phyloP scores from a whole-genome alignment of 2,113 vertebrate genomes.

The Pterocles gutturalis region DNA sequence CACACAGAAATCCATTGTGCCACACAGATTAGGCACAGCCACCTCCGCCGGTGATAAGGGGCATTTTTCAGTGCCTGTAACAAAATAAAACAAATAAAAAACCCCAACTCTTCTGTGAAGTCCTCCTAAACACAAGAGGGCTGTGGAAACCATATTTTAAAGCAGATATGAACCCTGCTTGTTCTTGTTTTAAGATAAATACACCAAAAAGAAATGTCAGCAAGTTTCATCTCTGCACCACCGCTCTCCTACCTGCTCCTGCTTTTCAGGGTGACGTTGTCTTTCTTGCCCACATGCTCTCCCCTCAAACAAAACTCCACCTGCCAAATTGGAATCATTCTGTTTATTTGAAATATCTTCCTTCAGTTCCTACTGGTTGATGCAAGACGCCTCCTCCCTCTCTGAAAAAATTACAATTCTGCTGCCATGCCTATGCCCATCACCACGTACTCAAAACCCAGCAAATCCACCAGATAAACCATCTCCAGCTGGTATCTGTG shows the following conservation, averaged over 20 bases:
- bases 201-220: not conserved
- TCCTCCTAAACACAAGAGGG: not conserved
- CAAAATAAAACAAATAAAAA: not conserved
- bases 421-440: not conserved
- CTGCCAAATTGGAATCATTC: not conserved
- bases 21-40: not conserved
- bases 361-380: not conserved
- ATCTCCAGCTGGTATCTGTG: not conserved
- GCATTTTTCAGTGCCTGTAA: not conserved
- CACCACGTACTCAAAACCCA: not conserved
- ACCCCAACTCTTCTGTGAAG: not conserved
- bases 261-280: not conserved
- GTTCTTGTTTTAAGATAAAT: not conserved
- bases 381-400: not conserved
- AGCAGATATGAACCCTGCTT: not conserved
- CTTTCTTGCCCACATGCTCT: not conserved
- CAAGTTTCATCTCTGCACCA: not conserved
- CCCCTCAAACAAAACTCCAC: not conserved
- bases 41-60: not conserved
- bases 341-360: not conserved
- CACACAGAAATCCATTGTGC: not conserved
- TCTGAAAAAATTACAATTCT: not conserved
- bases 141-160: not conserved
- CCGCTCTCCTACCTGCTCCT: not conserved
- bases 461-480: not conserved